phyloP scores from a whole-genome alignment of 2,888 invertebrate genomes.

The Synanthedon formicaeformis region DNA sequence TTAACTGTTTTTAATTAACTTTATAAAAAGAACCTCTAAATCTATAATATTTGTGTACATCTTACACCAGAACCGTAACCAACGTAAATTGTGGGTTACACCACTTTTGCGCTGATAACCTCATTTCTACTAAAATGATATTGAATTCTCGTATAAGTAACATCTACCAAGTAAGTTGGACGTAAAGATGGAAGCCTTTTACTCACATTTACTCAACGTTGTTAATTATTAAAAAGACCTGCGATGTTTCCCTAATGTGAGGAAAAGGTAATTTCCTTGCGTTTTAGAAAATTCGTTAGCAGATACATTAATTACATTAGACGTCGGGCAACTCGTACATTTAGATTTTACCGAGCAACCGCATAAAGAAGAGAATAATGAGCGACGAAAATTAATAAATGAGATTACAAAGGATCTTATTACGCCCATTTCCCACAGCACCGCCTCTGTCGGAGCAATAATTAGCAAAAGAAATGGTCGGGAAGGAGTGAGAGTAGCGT shows the following conservation, averaged over 20 bases:
- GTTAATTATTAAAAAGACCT: neutral
- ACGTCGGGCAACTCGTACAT: conserved; percentile 22
- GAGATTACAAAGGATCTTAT: conserved; percentile 59
- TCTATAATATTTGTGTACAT: too few relatives aligned
- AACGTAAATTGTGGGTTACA: too few relatives aligned
- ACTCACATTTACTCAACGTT: neutral
- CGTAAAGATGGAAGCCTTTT: too few relatives aligned
- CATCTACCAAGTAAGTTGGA: too few relatives aligned
- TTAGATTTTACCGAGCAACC: conserved; percentile 29
- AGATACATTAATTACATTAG: neutral
- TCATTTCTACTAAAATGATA: too few relatives aligned
- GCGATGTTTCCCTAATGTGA: neutral
- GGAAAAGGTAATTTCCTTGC: neutral
- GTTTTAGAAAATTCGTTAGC: neutral
- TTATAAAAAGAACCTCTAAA: too few relatives aligned
- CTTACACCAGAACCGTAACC: too few relatives aligned
- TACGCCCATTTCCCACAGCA: conserved; percentile 45
- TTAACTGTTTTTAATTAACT: too few relatives aligned
- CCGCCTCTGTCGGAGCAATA: conserved; percentile 39
- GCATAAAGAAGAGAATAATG: conserved; percentile 33
- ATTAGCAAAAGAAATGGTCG: conserved; percentile 43
- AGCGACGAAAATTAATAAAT: conserved; percentile 39
- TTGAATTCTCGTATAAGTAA: too few relatives aligned
- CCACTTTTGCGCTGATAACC: too few relatives aligned
- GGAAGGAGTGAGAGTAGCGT: conserved; percentile 17